Base-by-base conservation (phyloP, 2,888 invertebrate species). In the Callimorpha dominula region DNA sequence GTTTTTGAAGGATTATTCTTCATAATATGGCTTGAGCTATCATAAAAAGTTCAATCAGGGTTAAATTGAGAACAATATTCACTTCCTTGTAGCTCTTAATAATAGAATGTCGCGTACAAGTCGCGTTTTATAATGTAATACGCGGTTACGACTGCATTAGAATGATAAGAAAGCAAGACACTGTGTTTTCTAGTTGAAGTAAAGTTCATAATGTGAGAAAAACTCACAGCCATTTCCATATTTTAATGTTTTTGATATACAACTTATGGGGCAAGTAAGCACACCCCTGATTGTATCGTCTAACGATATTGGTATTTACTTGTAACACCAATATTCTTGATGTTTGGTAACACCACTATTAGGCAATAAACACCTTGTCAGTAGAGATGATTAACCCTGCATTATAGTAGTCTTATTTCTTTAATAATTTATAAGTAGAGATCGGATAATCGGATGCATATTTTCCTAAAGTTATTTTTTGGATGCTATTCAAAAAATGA, bases 1-100 rank as follows among this genome's bases (percentile, higher is more conserved):
- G 70, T 54, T 70, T 73, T 68, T 73, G 65, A 66, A 73, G 69
- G 69, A 66, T 73, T 73, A 69, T 69, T 68, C 42, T 49, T 68
- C 64, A 46, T 65, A 65, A 65, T 64, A 52, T 65, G 60, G 60
- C 20, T 43, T n/a, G 64, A 40, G 70, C 54, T 43, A 57, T 65
- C 64, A 57, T 70, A 54, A 70, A 43, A 65, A 70, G 46, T 65
- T 52, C 46, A 46, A 65, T 70, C 57, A 46, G 54, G 31, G 65
- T 69, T 65, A 49, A 70, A 65, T 31, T 57, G 52, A 8, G 0
- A 31, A 46, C 17, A 31, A 17, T 57, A 31, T 46, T 65, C 31
- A 4, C 52, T 11, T 54, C 31, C 31, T 17, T 65, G 43, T 9
- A 57, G 31, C 43, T 14, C 17, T 42, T 7, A n/a, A 46, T 31